phyloP scores from a whole-genome alignment of 30 jellyfish, hydroid and myxozoan genomes.

The Clytia hemisphaerica region DNA sequence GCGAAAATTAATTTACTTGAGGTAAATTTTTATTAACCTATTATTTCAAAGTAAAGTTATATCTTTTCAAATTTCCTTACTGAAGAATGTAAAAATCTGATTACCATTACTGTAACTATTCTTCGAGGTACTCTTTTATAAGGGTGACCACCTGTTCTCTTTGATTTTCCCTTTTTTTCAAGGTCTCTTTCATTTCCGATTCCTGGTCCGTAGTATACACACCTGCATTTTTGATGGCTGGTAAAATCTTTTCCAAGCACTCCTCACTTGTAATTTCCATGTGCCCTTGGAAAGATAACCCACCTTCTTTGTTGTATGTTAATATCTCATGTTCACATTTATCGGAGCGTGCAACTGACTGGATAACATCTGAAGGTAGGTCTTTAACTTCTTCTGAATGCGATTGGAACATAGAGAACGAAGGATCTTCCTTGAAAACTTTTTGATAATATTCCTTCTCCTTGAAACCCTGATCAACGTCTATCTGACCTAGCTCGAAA shows the following conservation, averaged over 20 bases:
- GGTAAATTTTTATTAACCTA: too few species aligned
- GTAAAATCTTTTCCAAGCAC: slow-evolving; percentile 9
- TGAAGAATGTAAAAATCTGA: too few species aligned
- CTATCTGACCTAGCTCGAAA: slow-evolving; percentile 39
- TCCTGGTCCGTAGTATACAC: too few species aligned
- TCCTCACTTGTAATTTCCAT: slow-evolving; percentile 13
- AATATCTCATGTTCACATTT: slow-evolving; percentile 9
- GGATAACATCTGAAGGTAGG: not conserved
- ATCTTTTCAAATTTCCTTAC: too few species aligned
- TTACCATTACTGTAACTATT: too few species aligned
- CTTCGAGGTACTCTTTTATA: too few species aligned
- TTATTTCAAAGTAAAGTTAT: too few species aligned
- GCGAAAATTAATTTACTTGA: too few species aligned
- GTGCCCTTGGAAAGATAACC: slow-evolving; percentile 35
- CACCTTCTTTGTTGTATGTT: slow-evolving; percentile 6
- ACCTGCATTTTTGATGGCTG: not conserved
- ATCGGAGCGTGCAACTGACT: slow-evolving; percentile 23
- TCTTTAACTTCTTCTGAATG: slow-evolving; percentile 24
- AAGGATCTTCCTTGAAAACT: not conserved
- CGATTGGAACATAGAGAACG: slow-evolving; percentile 8
- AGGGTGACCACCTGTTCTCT: too few species aligned
- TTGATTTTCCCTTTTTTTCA: too few species aligned
- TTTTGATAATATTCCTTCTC: not conserved
- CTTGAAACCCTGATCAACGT: slow-evolving; percentile 10
- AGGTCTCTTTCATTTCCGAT: too few species aligned